A percentile compares a stretch with the other conserved stretches of the same genome.
Evolutionary conservation across 1,140 invertebrate species (phyloP).

Genomic region (Drosophila subpulchrella): DNA sequence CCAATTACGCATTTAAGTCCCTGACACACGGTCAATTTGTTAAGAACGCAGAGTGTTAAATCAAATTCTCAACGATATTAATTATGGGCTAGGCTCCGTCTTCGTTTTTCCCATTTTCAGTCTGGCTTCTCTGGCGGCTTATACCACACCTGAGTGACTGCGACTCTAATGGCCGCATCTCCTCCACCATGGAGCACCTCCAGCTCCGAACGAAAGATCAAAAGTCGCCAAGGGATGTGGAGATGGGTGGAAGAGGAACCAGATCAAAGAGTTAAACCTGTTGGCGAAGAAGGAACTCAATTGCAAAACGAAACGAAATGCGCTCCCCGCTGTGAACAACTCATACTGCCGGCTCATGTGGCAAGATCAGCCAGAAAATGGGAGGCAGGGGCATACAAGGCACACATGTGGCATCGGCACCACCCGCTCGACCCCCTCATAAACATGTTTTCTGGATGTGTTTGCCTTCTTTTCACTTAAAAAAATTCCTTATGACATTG

Average conservation of each 20-base stretch:
- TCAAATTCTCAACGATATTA: conserved; percentile 55
- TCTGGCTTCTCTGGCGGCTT: conserved; percentile 36
- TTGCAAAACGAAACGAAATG: conserved; percentile 46
- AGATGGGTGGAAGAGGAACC: background rate
- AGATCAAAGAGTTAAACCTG: conserved; percentile 56
- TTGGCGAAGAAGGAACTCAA: conserved; percentile 48
- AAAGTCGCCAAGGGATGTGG: conserved; percentile 49
- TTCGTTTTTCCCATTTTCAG: background rate
- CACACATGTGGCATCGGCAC: conserved; percentile 39
- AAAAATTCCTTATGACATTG: background rate
- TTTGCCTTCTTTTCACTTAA: conserved; percentile 23
- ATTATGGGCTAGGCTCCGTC: conserved; percentile 44
- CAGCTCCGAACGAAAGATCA: conserved; percentile 53
- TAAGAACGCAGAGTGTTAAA: conserved; percentile 42
- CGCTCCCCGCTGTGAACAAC: conserved; percentile 33
- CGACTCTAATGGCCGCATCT: conserved; percentile 73
- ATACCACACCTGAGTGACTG: conserved; percentile 71
- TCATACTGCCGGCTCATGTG: conserved; percentile 35
- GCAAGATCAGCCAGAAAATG: conserved; percentile 37
- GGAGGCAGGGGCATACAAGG: conserved; percentile 5
- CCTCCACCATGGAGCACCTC: conserved; percentile 18
- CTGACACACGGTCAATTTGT: conserved; percentile 18
- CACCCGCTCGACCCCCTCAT: conserved; percentile 17
- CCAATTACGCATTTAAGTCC: conserved; percentile 1
- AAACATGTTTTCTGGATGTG: conserved; percentile 46